Conservation (phyloP, 2,113 vertebrate genomes). For the Choloepus hoffmanni region DNA sequence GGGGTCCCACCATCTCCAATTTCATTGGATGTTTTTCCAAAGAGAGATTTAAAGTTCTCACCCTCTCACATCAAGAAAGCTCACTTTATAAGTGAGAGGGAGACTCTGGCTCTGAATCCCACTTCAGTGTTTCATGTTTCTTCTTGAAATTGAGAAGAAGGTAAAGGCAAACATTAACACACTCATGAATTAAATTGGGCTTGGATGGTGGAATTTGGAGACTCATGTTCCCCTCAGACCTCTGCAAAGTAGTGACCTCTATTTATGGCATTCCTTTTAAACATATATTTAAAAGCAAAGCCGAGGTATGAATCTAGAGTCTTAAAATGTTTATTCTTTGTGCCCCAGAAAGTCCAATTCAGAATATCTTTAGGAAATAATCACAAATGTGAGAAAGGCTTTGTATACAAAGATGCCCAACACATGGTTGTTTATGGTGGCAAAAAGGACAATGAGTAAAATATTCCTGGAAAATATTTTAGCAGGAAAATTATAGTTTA, state of each 20-base stretch:
- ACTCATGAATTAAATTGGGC: conserved; percentile 59
- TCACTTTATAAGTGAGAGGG: conserved; percentile 54
- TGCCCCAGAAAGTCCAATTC: background rate
- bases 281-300: background rate
- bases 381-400: background rate
- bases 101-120: conserved; percentile 18
- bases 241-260: background rate
- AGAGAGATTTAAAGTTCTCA: conserved; percentile 73
- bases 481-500: background rate
- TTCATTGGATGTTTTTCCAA: conserved; percentile 72
- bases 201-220: background rate
- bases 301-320: background rate
- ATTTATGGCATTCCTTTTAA: background rate
- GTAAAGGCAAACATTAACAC: conserved; percentile 54
- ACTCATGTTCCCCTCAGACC: background rate
- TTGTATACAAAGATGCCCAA: background rate
- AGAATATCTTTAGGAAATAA: background rate
- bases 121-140: conserved; percentile 63
- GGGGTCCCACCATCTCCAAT: conserved; percentile 59
- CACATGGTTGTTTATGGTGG: background rate
- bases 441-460: background rate
- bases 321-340: background rate
- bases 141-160: conserved; percentile 66
- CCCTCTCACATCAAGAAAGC: conserved; percentile 69
- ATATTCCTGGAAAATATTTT: conserved; percentile 3